phyloP scores from a whole-genome alignment of 2,113 vertebrate species.

The Saccopteryx bilineata region DNA sequence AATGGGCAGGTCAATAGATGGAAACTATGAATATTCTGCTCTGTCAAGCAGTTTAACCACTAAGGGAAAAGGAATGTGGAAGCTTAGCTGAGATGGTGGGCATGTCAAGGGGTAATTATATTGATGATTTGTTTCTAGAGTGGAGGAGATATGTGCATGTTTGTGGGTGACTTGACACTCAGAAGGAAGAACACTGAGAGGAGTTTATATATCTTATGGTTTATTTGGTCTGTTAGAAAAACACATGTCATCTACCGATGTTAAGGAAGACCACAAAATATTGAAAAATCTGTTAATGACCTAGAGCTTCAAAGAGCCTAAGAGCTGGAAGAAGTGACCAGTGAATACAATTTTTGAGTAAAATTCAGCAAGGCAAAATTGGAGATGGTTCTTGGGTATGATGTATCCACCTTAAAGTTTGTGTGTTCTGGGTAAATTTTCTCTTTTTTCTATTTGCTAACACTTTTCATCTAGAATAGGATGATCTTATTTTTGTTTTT shows the following conservation, averaged over 20 bases:
- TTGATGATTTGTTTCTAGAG: background rate
- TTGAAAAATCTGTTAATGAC: background rate
- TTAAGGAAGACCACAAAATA: conserved; percentile 4
- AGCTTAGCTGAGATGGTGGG: background rate
- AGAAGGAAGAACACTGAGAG: background rate
- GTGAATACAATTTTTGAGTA: background rate
- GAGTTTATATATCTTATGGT: background rate
- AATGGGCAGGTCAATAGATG: background rate
- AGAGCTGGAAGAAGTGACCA: background rate
- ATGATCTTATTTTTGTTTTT: background rate
- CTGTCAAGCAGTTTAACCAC: background rate
- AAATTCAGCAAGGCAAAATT: background rate
- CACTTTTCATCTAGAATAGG: background rate
- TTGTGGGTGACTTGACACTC: background rate
- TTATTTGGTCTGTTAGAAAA: background rate
- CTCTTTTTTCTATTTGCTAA: background rate
- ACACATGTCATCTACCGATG: background rate
- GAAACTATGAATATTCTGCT: background rate
- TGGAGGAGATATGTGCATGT: background rate
- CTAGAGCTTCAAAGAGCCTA: background rate
- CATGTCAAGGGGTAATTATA: background rate
- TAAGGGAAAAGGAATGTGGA: background rate
- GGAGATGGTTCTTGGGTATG: background rate
- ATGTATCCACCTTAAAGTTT: too few relatives aligned
- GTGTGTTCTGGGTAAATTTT: background rate